Conservation (phyloP, 1,140 invertebrate genomes). For the Paracyclopina nana region DNA sequence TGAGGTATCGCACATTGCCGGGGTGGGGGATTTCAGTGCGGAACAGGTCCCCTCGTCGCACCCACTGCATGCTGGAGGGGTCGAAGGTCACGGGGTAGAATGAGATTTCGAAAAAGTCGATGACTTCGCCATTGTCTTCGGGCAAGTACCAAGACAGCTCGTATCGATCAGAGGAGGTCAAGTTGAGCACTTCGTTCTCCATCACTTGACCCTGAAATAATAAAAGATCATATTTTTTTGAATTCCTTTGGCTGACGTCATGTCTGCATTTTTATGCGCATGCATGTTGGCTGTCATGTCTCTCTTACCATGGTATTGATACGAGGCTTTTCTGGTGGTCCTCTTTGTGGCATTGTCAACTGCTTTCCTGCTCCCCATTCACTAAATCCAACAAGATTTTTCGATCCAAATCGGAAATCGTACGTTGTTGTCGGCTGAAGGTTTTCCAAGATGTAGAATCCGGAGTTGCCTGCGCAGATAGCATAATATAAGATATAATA, state of each 20-base stretch:
- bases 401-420: constrained; percentile 56
- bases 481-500: neutral
- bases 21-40: constrained; percentile 30
- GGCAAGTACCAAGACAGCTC: constrained; percentile 58
- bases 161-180: constrained; percentile 45
- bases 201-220: constrained; percentile 17
- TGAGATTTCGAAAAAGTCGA: constrained; percentile 54
- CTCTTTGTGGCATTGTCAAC: constrained; percentile 9
- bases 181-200: constrained; percentile 24
- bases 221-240: too few relatives aligned
- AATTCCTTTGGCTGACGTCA: too few relatives aligned
- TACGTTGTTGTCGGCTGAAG: constrained; percentile 52
- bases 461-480: neutral
- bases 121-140: constrained; percentile 62
- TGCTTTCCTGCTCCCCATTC: constrained; percentile 38
- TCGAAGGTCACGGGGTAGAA: constrained; percentile 36
- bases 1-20: constrained; percentile 39
- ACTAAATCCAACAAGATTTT: constrained; percentile 60
- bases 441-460: constrained; percentile 47
- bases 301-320: neutral
- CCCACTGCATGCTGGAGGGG: too few relatives aligned
- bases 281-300: too few relatives aligned
- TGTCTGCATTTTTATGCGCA: too few relatives aligned
- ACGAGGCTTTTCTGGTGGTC: neutral
- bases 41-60: constrained; percentile 24